These are phyloP conservation scores for Arrhamphus sclerolepis DNA, from an alignment of 2,797 vertebrate genomes.

Conservation along the genomic window DNA sequence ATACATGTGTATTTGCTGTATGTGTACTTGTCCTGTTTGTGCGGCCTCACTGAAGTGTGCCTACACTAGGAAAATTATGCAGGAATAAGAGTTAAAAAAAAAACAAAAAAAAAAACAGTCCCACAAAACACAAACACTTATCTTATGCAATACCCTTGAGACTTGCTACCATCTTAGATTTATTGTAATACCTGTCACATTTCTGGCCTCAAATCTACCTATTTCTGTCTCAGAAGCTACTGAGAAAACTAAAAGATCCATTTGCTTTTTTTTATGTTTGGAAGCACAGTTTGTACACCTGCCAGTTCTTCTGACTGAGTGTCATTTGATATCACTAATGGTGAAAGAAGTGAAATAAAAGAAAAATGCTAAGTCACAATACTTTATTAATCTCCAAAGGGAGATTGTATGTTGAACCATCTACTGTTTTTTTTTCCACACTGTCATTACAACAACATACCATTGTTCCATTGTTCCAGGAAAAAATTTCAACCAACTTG, in stretches of 20 bases:
- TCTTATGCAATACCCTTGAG: slow-evolving; percentile 5
- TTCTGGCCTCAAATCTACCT: slow-evolving; percentile 18
- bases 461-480: too few species aligned
- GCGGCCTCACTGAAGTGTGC: too few species aligned
- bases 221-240: slow-evolving; percentile 24
- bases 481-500: too few species aligned
- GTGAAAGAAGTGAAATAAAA: not conserved
- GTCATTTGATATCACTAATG: slow-evolving; percentile 32
- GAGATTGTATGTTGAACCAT: too few species aligned
- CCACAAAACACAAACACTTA: not conserved
- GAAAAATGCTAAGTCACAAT: not conserved
- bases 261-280: slow-evolving; percentile 31
- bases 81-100: slow-evolving; percentile 2
- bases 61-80: not conserved
- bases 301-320: slow-evolving; percentile 37
- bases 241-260: slow-evolving; percentile 27
- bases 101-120: not conserved
- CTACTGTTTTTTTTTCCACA: too few species aligned
- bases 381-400: too few species aligned
- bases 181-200: slow-evolving; percentile 8
- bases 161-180: slow-evolving; percentile 13
- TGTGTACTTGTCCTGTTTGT: not conserved
- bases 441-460: too few species aligned
- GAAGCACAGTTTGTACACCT: slow-evolving; percentile 32
- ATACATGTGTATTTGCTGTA: not conserved